These are phyloP conservation scores for Podocnemis expansa DNA, from an alignment of 2,113 vertebrate genomes.

Conservation along the genomic window DNA sequence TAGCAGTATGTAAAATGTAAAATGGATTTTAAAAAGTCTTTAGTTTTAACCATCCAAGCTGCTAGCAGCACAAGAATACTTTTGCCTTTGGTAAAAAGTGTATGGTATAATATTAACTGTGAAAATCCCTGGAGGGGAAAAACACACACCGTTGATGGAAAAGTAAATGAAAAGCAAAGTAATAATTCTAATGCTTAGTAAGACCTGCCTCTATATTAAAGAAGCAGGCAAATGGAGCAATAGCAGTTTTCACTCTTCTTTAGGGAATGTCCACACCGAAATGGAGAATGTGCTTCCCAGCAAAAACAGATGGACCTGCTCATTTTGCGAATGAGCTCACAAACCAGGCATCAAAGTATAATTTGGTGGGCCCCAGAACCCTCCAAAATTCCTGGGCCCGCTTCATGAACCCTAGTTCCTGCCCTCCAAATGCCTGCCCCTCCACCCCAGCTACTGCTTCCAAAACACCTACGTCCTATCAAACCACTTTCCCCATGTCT, in stretches of 20 bases:
- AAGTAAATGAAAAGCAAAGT: not conserved
- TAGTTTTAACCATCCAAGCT: not conserved
- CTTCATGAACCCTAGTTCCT: too few species aligned
- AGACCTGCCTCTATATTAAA: not conserved
- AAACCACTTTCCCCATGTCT: too few species aligned
- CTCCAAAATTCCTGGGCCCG: too few species aligned
- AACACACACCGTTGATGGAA: not conserved
- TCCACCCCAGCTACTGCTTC: too few species aligned
- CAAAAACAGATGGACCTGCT: not conserved
- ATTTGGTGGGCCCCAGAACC: too few species aligned
- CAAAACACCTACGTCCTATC: too few species aligned
- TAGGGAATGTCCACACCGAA: not conserved
- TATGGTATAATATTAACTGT: not conserved
- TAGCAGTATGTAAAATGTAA: not conserved
- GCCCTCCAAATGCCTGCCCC: too few species aligned
- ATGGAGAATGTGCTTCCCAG: not conserved
- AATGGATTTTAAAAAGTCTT: not conserved
- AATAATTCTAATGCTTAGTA: not conserved
- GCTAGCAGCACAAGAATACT: not conserved
- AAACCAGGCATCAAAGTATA: too few species aligned
- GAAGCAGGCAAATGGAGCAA: not conserved
- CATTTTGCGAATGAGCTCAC: not conserved
- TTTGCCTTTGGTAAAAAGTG: not conserved
- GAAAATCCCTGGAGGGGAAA: not conserved
- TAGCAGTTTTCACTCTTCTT: not conserved